phyloP scores from a whole-genome alignment of 2,888 invertebrate genomes.

The Apamea monoglypha region DNA sequence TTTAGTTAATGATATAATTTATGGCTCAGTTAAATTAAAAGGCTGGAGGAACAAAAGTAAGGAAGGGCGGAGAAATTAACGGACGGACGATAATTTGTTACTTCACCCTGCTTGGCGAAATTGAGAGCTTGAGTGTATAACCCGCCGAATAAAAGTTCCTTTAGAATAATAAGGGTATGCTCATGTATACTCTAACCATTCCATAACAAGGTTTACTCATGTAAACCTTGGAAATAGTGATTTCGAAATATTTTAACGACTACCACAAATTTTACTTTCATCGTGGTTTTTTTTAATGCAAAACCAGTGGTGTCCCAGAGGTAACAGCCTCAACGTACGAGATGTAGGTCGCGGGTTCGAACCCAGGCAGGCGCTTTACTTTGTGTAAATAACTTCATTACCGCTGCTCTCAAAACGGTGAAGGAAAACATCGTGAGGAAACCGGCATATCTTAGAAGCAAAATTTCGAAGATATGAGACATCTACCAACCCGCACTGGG shows the following conservation, averaged over 20 bases:
- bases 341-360: no score
- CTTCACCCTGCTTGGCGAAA: slow-evolving; percentile 54
- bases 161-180: background rate
- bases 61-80: slow-evolving; percentile 51
- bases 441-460: background rate
- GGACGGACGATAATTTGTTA: slow-evolving; percentile 52
- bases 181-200: background rate
- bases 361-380: no score
- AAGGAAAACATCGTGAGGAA: background rate
- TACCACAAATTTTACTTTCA: background rate
- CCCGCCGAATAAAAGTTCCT: background rate
- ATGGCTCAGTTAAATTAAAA: slow-evolving; percentile 53
- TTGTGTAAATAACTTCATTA: background rate
- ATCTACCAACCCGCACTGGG: background rate
- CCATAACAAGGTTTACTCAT: background rate
- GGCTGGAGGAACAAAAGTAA: slow-evolving; percentile 38
- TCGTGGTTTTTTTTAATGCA: background rate
- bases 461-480: background rate
- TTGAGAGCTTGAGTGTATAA: slow-evolving; percentile 33
- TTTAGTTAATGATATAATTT: slow-evolving; percentile 62
- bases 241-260: slow-evolving; percentile 6
- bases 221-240: background rate
- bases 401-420: no score
- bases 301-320: no score
- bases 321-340: no score